A percentile compares a stretch with the other conserved stretches of the same genome.
Conservation (phyloP, 2,113 vertebrate species). For the Taurulus bubalis region DNA sequence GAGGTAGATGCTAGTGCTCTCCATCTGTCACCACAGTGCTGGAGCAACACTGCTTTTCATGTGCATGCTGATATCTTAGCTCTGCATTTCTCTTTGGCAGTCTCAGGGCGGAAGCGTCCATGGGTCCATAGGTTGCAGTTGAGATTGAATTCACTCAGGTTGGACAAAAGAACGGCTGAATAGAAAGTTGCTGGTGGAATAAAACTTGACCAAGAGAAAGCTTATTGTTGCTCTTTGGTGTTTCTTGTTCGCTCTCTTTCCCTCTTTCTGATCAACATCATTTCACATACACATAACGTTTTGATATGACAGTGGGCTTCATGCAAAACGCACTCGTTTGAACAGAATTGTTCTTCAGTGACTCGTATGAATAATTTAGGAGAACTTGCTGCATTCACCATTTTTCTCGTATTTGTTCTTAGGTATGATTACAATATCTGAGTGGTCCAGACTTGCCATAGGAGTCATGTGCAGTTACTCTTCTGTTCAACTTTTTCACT, state of each 20-base stretch:
- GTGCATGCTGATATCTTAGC: conserved; percentile 39
- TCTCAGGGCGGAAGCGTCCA: conserved; percentile 18
- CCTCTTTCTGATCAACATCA: not conserved
- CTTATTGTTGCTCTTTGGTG: not conserved
- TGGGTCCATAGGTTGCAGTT: conserved; percentile 9
- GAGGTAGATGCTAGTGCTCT: conserved; percentile 61
- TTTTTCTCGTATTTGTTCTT: too few species aligned
- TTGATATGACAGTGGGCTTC: not conserved
- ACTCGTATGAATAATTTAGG: not conserved
- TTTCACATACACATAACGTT: not conserved
- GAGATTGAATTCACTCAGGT: not conserved
- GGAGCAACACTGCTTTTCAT: conserved; percentile 43
- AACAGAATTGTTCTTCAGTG: not conserved
- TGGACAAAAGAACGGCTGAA: not conserved
- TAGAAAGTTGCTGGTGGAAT: not conserved
- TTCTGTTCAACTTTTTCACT: too few species aligned
- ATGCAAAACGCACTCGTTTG: not conserved
- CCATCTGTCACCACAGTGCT: conserved; percentile 69
- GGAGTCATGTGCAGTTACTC: too few species aligned
- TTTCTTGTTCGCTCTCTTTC: not conserved
- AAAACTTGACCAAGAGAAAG: not conserved
- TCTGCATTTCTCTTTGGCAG: conserved; percentile 23
- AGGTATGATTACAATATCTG: too few species aligned
- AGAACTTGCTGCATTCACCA: not conserved
- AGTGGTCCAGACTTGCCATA: too few species aligned